Evolutionary conservation across 2,888 invertebrate genomes (phyloP).

Genomic region (Mesorhabditis spiculigera): DNA sequence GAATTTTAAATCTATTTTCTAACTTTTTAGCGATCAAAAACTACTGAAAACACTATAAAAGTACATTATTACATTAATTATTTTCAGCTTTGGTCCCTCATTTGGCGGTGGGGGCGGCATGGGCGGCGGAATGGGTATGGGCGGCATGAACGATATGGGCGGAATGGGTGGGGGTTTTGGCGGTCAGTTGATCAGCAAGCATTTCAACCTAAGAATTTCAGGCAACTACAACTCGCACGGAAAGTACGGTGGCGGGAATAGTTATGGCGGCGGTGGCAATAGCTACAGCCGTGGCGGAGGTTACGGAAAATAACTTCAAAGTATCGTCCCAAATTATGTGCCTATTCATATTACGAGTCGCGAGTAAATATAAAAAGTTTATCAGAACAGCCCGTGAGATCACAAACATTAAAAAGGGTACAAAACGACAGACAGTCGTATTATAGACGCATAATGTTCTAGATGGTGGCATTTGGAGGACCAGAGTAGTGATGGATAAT

Average conservation of each 20-base stretch:
- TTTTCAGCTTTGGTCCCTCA: neutral
- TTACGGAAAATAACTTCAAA: neutral
- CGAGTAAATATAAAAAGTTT: no score
- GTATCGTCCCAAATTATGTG: neutral
- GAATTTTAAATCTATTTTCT: no score
- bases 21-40: no score
- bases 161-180: neutral
- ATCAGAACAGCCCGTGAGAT: no score
- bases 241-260: neutral
- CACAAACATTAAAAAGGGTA: neutral
- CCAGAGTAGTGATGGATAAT: neutral
- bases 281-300: neutral
- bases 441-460: no score
- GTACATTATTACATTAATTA: no score
- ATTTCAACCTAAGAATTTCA: no score
- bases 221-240: neutral
- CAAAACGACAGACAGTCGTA: neutral
- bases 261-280: neutral
- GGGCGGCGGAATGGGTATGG: neutral
- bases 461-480: no score
- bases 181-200: no score
- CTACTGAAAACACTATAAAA: no score
- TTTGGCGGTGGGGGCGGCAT: neutral
- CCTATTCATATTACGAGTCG: neutral
- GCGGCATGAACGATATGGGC: slow-evolving; percentile 1